A percentile compares a stretch with the other conserved stretches of the same genome.
phyloP scores from a whole-genome alignment of 53 echinoderm and acorn worm genomes.

The Echinarachnius parma region DNA sequence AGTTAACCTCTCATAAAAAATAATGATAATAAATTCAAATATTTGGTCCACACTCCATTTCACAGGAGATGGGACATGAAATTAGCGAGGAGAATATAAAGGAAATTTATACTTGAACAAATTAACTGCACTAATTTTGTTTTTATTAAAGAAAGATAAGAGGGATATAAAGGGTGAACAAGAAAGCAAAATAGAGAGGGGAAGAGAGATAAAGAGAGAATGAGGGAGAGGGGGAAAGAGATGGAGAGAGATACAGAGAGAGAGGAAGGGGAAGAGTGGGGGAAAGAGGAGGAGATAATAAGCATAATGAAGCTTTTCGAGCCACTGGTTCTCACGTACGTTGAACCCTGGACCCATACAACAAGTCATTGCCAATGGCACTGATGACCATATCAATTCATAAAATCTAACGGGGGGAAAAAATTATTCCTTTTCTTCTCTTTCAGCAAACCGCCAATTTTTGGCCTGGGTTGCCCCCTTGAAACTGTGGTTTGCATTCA shows the following conservation, averaged over 20 bases:
- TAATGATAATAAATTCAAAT: no score
- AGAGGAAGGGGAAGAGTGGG: background rate
- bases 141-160: no score
- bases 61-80: no score
- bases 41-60: no score
- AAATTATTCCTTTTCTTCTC: constrained; percentile 29
- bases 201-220: background rate
- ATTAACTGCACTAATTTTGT: no score
- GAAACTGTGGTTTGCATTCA: no score
- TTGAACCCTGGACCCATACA: constrained; percentile 22
- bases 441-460: constrained; percentile 22
- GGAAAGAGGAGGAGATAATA: background rate
- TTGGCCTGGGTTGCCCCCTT: no score
- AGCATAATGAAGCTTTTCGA: constrained; percentile 8
- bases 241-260: background rate
- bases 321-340: constrained; percentile 11
- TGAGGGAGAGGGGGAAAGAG: background rate
- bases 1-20: no score
- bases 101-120: no score
- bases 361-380: background rate
- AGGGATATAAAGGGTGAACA: background rate
- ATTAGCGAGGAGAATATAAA: no score
- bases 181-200: background rate
- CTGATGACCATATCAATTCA: constrained; percentile 18
- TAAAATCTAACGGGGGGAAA: constrained; percentile 17